Conservation (phyloP, 2,797 vertebrate species). For the Heteromormyrus szaboi region DNA sequence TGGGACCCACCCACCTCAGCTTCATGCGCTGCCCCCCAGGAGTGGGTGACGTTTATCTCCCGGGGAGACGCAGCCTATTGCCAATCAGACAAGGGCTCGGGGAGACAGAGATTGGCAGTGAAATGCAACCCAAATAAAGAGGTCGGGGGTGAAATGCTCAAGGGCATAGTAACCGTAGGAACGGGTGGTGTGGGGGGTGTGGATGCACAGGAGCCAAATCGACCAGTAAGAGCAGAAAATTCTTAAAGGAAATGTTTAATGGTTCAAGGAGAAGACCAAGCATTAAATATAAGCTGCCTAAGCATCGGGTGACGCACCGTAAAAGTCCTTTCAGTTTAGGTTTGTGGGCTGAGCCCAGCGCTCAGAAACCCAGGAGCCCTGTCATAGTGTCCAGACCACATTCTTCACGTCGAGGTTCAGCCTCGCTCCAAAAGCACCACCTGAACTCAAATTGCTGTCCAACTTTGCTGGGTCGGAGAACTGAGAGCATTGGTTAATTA, state of each 20-base stretch:
- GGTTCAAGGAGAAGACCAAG: neutral
- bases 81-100: neutral
- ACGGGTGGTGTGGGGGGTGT: neutral
- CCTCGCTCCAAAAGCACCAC: neutral
- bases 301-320: too few relatives aligned
- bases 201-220: neutral
- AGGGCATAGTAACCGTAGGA: neutral
- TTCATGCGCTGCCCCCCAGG: neutral
- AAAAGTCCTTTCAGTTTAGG: neutral
- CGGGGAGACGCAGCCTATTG: neutral
- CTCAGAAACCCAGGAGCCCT: neutral
- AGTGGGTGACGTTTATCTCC: neutral
- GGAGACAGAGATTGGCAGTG: neutral
- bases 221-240: neutral
- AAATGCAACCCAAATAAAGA: neutral
- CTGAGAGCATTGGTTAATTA: neutral
- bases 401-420: neutral
- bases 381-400: neutral
- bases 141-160: neutral
- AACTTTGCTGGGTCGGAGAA: neutral
- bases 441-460: neutral
- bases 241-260: slow-evolving; percentile 1
- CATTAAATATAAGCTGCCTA: slow-evolving; percentile 7
- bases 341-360: neutral
- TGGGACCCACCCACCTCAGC: neutral